These are phyloP conservation scores for Pogonognathellus flavescens DNA, from an alignment of 1,140 invertebrate genomes.

Conservation along the genomic window DNA sequence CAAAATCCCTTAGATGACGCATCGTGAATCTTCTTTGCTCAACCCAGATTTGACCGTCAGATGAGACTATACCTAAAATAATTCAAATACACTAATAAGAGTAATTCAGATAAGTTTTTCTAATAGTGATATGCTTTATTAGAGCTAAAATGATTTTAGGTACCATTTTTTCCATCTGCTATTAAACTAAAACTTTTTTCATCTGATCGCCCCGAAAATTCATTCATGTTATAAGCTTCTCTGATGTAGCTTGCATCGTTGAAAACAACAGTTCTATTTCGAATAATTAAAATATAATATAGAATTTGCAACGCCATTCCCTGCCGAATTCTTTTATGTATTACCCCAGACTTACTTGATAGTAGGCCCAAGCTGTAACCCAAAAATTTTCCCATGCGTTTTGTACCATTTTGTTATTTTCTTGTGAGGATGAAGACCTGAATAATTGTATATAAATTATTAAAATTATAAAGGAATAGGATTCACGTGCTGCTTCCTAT, in stretches of 20 bases:
- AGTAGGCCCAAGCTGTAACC: neutral
- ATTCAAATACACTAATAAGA: no score
- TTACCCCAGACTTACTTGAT: neutral
- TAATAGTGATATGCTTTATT: no score
- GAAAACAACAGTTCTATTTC: slow-evolving; percentile 16
- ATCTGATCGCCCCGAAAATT: neutral
- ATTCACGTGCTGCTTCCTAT: no score
- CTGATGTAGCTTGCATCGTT: neutral
- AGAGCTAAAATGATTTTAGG: no score
- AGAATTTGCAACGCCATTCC: neutral
- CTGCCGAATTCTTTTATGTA: neutral
- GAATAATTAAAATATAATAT: neutral
- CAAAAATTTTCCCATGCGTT: slow-evolving; percentile 6
- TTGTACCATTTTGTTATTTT: neutral
- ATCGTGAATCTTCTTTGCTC: slow-evolving; percentile 65
- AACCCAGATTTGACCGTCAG: slow-evolving; percentile 57
- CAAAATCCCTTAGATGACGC: slow-evolving; percentile 63
- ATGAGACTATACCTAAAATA: slow-evolving; percentile 28
- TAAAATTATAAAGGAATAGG: no score
- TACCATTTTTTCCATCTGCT: slow-evolving; percentile 32
- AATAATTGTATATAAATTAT: no score
- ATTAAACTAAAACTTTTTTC: neutral
- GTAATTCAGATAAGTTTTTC: no score
- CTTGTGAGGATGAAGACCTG: no score
- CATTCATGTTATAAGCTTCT: neutral